phyloP scores from a whole-genome alignment of 2,113 vertebrate genomes.

The Cyanoramphus novaezelandiae region DNA sequence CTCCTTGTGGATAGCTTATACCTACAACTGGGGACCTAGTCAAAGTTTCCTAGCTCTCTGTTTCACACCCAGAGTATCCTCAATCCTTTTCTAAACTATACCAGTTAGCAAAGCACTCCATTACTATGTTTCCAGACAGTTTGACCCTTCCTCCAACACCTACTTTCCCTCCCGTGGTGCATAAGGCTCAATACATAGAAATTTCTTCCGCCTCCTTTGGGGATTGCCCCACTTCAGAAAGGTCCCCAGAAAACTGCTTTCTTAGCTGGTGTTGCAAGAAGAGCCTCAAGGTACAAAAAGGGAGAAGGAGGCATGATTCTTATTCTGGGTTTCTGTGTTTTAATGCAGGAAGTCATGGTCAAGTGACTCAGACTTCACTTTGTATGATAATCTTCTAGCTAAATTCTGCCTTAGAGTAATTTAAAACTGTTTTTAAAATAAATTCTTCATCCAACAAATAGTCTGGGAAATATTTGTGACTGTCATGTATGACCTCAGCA shows the following conservation, averaged over 20 bases:
- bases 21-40: neutral
- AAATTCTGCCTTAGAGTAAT: neutral
- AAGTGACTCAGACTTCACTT: neutral
- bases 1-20: neutral
- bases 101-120: neutral
- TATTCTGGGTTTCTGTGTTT: neutral
- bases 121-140: neutral
- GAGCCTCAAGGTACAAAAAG: neutral
- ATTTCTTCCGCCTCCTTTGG: neutral
- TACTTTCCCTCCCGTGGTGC: neutral
- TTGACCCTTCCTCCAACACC: neutral
- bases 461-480: slow-evolving; percentile 20
- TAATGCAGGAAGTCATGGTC: neutral
- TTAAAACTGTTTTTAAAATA: neutral
- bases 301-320: neutral
- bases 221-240: neutral
- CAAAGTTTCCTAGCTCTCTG: neutral
- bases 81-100: neutral
- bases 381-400: neutral
- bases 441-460: neutral
- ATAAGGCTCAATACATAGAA: neutral
- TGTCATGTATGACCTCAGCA: neutral
- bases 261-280: neutral
- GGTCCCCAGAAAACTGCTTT: neutral
- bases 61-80: neutral